phyloP scores from a whole-genome alignment of 2,797 vertebrate species.

The Tauraco hartlaubi region DNA sequence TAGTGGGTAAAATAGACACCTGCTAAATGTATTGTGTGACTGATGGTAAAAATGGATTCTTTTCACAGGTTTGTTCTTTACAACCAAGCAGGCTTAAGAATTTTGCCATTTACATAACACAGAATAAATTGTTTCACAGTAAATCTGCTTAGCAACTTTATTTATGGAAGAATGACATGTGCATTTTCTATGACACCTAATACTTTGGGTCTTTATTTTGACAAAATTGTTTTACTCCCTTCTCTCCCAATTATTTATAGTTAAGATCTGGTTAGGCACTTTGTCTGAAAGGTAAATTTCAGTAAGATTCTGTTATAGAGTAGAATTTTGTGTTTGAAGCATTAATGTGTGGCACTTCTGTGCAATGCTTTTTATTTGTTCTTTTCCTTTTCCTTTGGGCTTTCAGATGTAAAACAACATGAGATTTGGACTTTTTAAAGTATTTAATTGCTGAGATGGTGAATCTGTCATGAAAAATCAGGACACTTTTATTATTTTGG shows the following conservation, averaged over 20 bases:
- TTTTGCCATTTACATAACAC: constrained; percentile 57
- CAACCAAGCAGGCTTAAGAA: constrained; percentile 47
- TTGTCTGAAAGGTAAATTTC: constrained; percentile 57
- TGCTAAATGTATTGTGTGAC: constrained; percentile 56
- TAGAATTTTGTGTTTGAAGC: constrained; percentile 17
- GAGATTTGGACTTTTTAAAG: constrained; percentile 38
- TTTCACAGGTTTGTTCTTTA: constrained; percentile 65
- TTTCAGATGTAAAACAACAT: constrained; percentile 57
- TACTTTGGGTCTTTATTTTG: constrained; percentile 63
- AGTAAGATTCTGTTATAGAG: constrained; percentile 5
- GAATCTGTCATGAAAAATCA: constrained; percentile 25
- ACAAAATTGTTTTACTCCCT: constrained; percentile 56
- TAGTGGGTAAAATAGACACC: constrained; percentile 63
- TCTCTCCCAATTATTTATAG: constrained; percentile 43
- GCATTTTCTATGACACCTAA: constrained; percentile 56
- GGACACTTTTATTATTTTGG: neutral
- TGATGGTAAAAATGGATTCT: constrained; percentile 60
- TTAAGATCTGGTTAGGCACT: constrained; percentile 57
- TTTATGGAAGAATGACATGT: constrained; percentile 69
- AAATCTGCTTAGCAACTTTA: constrained; percentile 70
- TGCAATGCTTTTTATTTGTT: neutral
- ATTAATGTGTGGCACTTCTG: neutral
- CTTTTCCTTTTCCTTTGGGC: constrained; percentile 21
- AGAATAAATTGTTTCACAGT: constrained; percentile 68
- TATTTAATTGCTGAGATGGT: constrained; percentile 41